These are phyloP conservation scores for Rhea pennata DNA, from an alignment of 2,113 vertebrate genomes.

Conservation along the genomic window DNA sequence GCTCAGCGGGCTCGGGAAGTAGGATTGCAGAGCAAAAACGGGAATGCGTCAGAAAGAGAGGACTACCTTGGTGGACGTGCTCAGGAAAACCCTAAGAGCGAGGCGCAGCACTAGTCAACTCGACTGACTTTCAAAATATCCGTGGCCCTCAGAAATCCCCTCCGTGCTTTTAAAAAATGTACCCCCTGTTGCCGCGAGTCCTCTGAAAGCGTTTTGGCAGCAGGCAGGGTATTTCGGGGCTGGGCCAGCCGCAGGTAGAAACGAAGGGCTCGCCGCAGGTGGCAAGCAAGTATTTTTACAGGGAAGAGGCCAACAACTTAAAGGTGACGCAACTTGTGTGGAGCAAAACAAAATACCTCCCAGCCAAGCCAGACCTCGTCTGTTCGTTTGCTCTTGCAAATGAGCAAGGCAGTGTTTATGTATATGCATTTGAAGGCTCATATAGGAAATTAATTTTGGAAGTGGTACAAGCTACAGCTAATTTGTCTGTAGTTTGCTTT, in stretches of 20 bases:
- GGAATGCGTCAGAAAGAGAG: not conserved
- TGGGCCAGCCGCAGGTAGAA: not conserved
- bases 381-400: not conserved
- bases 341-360: not conserved
- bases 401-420: not conserved
- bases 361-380: not conserved
- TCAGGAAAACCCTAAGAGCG: not conserved
- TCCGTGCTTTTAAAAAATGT: not conserved
- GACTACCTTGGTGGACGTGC: not conserved
- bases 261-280: not conserved
- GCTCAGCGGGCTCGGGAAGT: not conserved
- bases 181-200: not conserved
- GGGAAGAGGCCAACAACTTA: not conserved
- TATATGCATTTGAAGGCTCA: not conserved
- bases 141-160: not conserved
- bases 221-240: rapidly evolving
- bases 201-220: rapidly evolving
- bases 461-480: not conserved
- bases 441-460: not conserved
- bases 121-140: not conserved
- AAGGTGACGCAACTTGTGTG: not conserved
- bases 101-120: not conserved
- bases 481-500: not conserved
- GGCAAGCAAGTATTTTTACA: not conserved
- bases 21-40: not conserved